phyloP scores from a whole-genome alignment of 2,113 vertebrate species.

The Vulpes vulpes region DNA sequence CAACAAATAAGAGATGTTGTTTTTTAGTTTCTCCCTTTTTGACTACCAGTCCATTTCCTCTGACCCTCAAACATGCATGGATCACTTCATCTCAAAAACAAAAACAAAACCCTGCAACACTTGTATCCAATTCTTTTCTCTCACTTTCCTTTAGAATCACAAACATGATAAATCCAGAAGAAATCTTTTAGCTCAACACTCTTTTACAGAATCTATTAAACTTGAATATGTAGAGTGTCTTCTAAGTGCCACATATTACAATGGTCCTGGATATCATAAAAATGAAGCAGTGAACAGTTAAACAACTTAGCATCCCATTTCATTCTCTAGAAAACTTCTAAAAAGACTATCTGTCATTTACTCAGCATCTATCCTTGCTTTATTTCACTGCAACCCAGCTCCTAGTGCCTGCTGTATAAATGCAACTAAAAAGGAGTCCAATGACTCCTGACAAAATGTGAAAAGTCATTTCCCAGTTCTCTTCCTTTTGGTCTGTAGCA shows the following conservation, averaged over 20 bases:
- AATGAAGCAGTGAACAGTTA: background rate
- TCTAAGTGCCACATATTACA: background rate
- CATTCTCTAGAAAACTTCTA: background rate
- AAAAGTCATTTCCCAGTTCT: background rate
- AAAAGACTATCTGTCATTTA: background rate
- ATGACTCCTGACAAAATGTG: background rate
- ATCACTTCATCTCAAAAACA: slow-evolving; percentile 28
- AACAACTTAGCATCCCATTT: slow-evolving; percentile 16
- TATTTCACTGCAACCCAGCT: background rate
- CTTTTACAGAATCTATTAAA: background rate
- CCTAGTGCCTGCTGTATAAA: background rate
- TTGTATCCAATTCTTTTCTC: background rate
- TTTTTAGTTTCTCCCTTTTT: background rate
- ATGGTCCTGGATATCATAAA: background rate
- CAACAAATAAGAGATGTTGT: background rate
- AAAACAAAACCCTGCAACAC: background rate
- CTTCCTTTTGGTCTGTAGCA: background rate
- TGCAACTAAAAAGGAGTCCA: background rate
- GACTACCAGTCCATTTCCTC: background rate
- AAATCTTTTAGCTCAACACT: background rate
- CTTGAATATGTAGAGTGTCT: background rate
- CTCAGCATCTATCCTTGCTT: background rate
- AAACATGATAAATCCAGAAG: background rate
- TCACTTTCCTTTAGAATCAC: background rate
- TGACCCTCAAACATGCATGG: background rate